Evolutionary conservation across 2,797 vertebrate genomes (phyloP).

Genomic region (Cyprinella venusta): DNA sequence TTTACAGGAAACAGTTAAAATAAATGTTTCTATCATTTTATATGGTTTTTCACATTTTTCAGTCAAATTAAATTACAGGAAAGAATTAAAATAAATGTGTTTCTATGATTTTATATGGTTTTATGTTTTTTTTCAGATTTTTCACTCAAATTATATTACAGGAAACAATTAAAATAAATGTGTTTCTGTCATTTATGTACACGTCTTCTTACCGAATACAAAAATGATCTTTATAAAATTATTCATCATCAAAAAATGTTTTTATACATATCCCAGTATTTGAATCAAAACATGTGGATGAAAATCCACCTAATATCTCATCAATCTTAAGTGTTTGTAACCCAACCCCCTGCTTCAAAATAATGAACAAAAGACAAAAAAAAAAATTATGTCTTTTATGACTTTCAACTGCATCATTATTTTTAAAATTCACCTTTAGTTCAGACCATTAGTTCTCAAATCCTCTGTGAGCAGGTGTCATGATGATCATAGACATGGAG

Average conservation of each 20-base stretch:
- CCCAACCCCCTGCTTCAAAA: not conserved
- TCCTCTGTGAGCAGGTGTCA: conserved; percentile 30
- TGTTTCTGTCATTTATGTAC: not conserved
- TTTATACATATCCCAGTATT: not conserved
- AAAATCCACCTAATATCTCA: not conserved
- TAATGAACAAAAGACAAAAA: not conserved
- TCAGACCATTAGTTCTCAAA: conserved; percentile 32
- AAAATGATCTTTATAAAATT: too few species aligned
- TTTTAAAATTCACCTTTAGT: conserved; percentile 6
- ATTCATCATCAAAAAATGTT: not conserved
- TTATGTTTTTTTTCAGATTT: not conserved
- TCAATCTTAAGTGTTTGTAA: not conserved
- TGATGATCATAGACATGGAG: conserved; percentile 9
- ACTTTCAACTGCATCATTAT: not conserved
- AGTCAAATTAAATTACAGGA: not conserved
- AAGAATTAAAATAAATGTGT: not conserved
- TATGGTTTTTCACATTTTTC: not conserved
- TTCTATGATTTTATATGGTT: not conserved
- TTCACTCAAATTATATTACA: not conserved
- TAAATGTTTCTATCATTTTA: not conserved
- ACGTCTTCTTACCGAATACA: not conserved
- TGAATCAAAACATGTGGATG: not conserved
- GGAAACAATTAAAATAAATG: not conserved
- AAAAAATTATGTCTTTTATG: not conserved
- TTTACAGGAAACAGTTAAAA: not conserved